phyloP scores from a whole-genome alignment of 2,113 vertebrate species.

The Oncorhynchus mykiss region DNA sequence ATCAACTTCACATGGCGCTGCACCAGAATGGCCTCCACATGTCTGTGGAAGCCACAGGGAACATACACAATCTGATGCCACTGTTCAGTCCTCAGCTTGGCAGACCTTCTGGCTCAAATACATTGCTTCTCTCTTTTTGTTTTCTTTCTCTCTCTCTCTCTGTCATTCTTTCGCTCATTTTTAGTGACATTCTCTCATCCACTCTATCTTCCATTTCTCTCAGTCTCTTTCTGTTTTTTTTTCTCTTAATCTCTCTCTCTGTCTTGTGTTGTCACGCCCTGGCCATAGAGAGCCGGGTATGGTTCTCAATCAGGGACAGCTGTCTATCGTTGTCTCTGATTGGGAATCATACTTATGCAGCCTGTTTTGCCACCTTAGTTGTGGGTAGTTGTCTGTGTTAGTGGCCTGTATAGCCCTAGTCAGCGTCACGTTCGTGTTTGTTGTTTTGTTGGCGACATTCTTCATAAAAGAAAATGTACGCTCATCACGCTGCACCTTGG shows the following conservation, averaged over 20 bases:
- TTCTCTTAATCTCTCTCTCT: not conserved
- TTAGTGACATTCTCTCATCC: not conserved
- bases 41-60: slow-evolving; percentile 41
- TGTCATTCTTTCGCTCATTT: not conserved
- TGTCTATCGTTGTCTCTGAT: no score
- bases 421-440: no score
- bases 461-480: no score
- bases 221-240: not conserved
- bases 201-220: not conserved
- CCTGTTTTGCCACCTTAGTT: no score
- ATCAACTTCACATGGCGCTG: slow-evolving; percentile 62
- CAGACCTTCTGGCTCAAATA: slow-evolving; percentile 7
- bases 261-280: no score
- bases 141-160: not conserved
- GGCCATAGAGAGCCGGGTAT: no score
- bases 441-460: no score
- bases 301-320: no score
- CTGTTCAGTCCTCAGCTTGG: slow-evolving; percentile 43
- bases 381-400: no score
- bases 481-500: no score
- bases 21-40: slow-evolving; percentile 56
- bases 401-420: no score
- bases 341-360: no score
- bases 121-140: not conserved
- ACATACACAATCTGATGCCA: slow-evolving; percentile 41